A percentile compares a stretch with the other conserved stretches of the same genome.
Evolutionary conservation across 2,113 vertebrate species (phyloP).

Genomic region (Gnathochromis pfefferi): DNA sequence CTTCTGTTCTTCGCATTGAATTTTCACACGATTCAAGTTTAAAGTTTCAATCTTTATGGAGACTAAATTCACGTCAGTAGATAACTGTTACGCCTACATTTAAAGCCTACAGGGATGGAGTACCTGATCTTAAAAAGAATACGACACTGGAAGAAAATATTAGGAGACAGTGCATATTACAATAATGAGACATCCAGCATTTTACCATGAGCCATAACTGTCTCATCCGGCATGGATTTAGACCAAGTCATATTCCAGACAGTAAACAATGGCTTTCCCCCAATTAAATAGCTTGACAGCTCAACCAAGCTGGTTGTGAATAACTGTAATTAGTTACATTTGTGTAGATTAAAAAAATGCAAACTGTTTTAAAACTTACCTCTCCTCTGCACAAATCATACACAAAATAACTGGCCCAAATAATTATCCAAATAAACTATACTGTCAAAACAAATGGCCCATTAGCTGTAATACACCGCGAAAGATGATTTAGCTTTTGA

Average conservation of each 20-base stretch:
- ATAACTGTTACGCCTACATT: background rate
- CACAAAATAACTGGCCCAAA: background rate
- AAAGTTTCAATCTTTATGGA: background rate
- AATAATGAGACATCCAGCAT: background rate
- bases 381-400: background rate
- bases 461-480: background rate
- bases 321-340: background rate
- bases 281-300: background rate
- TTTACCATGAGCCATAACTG: background rate
- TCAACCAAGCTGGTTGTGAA: background rate
- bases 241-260: background rate
- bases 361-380: background rate
- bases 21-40: background rate
- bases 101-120: background rate
- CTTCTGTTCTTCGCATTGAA: background rate
- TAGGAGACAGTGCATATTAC: background rate
- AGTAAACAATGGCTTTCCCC: background rate
- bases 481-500: background rate
- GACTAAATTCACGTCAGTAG: background rate
- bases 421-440: background rate
- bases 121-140: background rate
- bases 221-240: background rate
- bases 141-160: background rate
- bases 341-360: background rate
- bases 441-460: conserved; percentile 4